Conservation (phyloP, 2,113 vertebrate genomes). For the Puffinus mauretanicus region DNA sequence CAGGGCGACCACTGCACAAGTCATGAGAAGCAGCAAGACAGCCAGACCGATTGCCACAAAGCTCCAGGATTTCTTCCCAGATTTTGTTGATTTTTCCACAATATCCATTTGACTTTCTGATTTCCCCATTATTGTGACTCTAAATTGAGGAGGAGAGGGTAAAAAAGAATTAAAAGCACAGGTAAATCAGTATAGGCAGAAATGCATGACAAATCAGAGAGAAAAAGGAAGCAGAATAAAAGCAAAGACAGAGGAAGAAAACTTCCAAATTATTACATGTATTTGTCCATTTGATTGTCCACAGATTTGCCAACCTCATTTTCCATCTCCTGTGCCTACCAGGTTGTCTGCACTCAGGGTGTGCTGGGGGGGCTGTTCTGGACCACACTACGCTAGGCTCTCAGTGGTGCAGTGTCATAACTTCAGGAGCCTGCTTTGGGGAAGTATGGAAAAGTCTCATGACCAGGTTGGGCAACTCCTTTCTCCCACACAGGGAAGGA, state of each 20-base stretch:
- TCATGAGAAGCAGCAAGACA: conserved; percentile 82
- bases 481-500: not conserved
- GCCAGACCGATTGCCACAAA: conserved; percentile 81
- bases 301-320: conserved; percentile 68
- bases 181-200: not conserved
- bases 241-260: not conserved
- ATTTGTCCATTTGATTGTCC: conserved; percentile 76
- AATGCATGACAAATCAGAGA: not conserved
- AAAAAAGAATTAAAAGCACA: conserved; percentile 8
- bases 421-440: conserved; percentile 23
- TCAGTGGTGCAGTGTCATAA: not conserved
- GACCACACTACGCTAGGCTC: not conserved
- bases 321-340: conserved; percentile 57
- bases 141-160: conserved; percentile 45
- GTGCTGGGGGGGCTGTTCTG: not conserved
- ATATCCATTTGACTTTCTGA: conserved; percentile 90
- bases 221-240: not conserved
- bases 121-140: conserved; percentile 86
- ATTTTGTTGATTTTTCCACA: conserved; percentile 84
- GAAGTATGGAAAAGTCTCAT: conserved; percentile 39
- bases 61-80: conserved; percentile 79
- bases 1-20: conserved; percentile 83
- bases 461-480: conserved; percentile 50
- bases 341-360: not conserved
- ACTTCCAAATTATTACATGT: conserved; percentile 68